These are phyloP conservation scores for Eristalis intricaria DNA, from an alignment of 2,888 invertebrate species.

Conservation along the genomic window DNA sequence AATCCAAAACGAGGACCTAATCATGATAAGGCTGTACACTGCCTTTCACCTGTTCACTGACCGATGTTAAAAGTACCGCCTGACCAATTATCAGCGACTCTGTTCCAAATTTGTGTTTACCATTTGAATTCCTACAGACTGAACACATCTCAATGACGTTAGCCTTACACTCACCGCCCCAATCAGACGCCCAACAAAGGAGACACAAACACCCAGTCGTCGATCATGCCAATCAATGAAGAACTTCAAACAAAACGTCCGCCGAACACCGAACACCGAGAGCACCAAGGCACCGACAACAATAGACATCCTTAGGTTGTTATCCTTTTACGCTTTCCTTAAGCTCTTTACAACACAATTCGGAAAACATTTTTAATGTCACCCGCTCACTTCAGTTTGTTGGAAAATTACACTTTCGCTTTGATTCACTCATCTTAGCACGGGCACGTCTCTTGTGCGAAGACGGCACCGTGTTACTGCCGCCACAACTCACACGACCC, in stretches of 20 bases:
- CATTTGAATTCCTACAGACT: not conserved
- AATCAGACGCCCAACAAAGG: not conserved
- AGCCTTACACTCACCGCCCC: too few species aligned
- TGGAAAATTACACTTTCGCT: slow-evolving; percentile 55
- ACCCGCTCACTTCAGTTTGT: slow-evolving; percentile 26
- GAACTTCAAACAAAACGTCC: not conserved
- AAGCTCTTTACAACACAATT: slow-evolving; percentile 59
- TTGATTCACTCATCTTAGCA: slow-evolving; percentile 37
- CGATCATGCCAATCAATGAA: too few species aligned
- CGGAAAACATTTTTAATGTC: slow-evolving; percentile 48
- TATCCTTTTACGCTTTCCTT: slow-evolving; percentile 57
- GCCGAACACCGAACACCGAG: slow-evolving; percentile 13
- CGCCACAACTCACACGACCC: not conserved
- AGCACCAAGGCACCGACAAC: slow-evolving; percentile 17
- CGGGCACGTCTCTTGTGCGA: not conserved
- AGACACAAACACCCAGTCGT: not conserved
- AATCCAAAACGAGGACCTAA: too few species aligned
- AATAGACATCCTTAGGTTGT: slow-evolving; percentile 42
- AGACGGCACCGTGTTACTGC: not conserved
- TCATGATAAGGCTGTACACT: too few species aligned
- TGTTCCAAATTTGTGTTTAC: too few species aligned
- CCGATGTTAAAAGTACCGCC: too few species aligned
- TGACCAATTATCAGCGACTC: too few species aligned
- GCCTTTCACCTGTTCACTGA: too few species aligned
- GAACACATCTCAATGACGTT: not conserved